Percentiles rank a stretch among this genome's conserved stretches.
Conservation (phyloP, 2,113 vertebrate genomes). For the Gymnobelideus leadbeateri region DNA sequence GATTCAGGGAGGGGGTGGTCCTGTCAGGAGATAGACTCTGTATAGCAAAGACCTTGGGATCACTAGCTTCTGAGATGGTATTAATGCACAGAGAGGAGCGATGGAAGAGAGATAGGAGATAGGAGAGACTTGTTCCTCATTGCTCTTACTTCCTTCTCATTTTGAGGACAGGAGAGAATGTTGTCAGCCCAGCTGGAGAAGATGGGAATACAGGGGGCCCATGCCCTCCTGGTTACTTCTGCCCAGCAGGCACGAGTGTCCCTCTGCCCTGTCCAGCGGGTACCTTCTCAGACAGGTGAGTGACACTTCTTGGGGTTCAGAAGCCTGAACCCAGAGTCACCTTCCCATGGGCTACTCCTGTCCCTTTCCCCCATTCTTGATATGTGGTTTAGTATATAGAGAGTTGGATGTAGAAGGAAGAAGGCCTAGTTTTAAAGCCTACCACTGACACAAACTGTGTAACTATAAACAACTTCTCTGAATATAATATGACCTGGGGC, state of each 20-base stretch:
- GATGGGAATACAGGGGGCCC: constrained; percentile 88
- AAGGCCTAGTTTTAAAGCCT: neutral
- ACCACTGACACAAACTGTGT: neutral
- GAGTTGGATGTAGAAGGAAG: neutral
- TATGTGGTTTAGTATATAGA: neutral
- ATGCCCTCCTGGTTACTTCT: constrained; percentile 92
- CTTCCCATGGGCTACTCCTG: neutral
- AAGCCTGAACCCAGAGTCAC: neutral
- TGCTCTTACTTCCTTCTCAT: neutral
- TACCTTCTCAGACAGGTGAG: constrained; percentile 92
- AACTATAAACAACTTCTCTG: neutral
- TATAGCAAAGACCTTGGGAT: neutral
- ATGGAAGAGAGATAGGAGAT: neutral
- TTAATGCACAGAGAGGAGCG: neutral
- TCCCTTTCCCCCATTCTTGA: neutral
- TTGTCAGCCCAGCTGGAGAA: constrained; percentile 84
- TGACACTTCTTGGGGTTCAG: neutral
- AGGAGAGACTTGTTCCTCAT: neutral
- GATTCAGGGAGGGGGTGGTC: neutral
- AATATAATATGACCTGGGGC: neutral
- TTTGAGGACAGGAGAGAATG: constrained; percentile 74
- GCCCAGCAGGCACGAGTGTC: constrained; percentile 88
- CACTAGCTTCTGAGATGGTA: neutral
- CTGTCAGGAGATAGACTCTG: no score
- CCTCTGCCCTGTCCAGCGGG: constrained; percentile 90